These are phyloP conservation scores for Sphaerophoria rueppellii DNA, from an alignment of 2,888 invertebrate genomes.

Conservation along the genomic window DNA sequence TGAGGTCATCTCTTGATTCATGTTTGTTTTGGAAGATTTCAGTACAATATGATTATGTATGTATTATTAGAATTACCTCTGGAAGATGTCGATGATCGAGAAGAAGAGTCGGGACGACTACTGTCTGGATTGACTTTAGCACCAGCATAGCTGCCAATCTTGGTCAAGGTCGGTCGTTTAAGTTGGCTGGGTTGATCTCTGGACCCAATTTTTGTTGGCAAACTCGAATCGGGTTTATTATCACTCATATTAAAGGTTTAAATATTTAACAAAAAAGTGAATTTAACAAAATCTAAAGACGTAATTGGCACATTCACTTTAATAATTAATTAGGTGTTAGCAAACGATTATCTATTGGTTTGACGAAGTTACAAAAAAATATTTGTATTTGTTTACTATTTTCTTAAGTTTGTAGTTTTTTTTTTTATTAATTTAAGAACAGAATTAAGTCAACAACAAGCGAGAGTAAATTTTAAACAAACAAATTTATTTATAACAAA, in stretches of 20 bases:
- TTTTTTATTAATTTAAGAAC: no score
- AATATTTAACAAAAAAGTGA: no score
- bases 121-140: constrained; percentile 40
- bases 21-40: background rate
- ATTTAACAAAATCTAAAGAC: no score
- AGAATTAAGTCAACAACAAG: no score
- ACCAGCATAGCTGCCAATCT: constrained; percentile 21
- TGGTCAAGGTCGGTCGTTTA: constrained; percentile 22
- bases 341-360: no score
- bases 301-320: no score
- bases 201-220: constrained; percentile 12
- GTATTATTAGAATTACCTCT: constrained; percentile 44
- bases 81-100: constrained; percentile 63
- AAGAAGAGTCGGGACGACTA: constrained; percentile 46
- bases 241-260: constrained; percentile 47
- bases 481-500: no score
- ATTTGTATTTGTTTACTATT: no score
- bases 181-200: constrained; percentile 29
- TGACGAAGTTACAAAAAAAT: no score
- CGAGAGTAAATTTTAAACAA: no score
- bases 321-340: no score
- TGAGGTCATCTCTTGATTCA: background rate
- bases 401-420: no score
- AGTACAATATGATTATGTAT: background rate
- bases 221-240: constrained; percentile 9